Conservation (phyloP, 1,140 invertebrate species). For the Dufourea novaeangliae region DNA sequence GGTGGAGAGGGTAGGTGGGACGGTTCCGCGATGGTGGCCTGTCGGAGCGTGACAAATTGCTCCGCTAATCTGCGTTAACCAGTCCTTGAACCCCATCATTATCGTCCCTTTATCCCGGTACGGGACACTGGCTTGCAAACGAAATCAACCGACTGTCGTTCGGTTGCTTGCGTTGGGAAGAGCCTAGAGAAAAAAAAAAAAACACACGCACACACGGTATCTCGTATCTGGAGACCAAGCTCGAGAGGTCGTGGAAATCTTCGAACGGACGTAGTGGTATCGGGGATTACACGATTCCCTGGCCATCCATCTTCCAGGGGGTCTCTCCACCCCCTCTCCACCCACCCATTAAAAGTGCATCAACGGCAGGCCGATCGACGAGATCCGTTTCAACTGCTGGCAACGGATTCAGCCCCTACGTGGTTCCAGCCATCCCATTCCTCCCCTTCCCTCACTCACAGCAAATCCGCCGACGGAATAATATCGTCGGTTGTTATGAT, state of each 20-base stretch:
- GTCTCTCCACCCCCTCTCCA: conserved; percentile 14
- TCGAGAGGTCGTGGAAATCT: conserved; percentile 8
- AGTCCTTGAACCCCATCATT: conserved; percentile 74
- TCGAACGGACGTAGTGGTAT: conserved; percentile 68
- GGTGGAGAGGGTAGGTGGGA: conserved; percentile 18
- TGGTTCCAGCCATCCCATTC: not conserved
- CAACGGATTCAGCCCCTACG: conserved; percentile 47
- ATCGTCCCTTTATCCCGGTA: conserved; percentile 71
- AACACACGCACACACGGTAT: not conserved
- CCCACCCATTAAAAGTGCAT: conserved; percentile 80
- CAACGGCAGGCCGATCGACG: conserved; percentile 67
- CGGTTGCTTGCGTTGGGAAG: not conserved
- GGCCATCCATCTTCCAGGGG: conserved; percentile 78
- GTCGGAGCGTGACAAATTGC: conserved; percentile 79
- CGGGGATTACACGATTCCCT: conserved; percentile 72
- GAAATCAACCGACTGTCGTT: conserved; percentile 47
- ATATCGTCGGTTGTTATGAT: conserved; percentile 82
- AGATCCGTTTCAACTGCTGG: conserved; percentile 76
- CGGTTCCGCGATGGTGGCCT: conserved; percentile 66
- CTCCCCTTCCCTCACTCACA: conserved; percentile 18
- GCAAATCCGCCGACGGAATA: conserved; percentile 76
- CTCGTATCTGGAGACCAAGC: not conserved
- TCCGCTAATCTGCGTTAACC: conserved; percentile 79
- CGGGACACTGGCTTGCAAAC: conserved; percentile 63
- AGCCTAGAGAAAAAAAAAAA: not conserved